These are phyloP conservation scores for Drosophila bocqueti DNA, from an alignment of 1,140 invertebrate species.

Conservation along the genomic window DNA sequence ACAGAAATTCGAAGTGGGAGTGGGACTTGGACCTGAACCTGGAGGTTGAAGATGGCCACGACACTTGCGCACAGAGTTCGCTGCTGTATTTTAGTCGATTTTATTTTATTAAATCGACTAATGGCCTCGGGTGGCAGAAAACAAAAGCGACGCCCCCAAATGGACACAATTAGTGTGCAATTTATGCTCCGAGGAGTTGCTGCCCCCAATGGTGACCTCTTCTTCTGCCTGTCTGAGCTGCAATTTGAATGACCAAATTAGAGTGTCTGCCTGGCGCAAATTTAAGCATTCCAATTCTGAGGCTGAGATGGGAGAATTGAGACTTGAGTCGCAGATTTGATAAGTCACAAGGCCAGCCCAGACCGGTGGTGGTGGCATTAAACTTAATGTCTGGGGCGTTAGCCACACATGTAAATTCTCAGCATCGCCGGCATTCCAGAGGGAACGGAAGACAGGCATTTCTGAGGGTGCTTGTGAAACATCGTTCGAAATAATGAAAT, in stretches of 20 bases:
- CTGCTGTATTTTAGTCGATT: conserved; percentile 59
- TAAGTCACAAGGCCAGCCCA: conserved; percentile 36
- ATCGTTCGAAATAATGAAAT: conserved; percentile 8
- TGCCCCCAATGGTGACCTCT: conserved; percentile 60
- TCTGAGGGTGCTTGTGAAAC: conserved; percentile 25
- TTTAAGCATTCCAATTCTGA: conserved; percentile 60
- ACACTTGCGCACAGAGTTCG: conserved; percentile 67
- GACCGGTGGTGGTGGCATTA: conserved; percentile 45
- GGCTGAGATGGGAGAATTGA: conserved; percentile 5
- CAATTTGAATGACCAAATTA: conserved; percentile 77
- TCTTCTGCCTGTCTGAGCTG: conserved; percentile 47
- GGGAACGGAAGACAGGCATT: not conserved
- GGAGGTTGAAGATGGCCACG: conserved; percentile 46
- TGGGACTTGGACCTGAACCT: not conserved
- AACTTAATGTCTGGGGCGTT: conserved; percentile 66
- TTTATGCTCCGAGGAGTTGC: conserved; percentile 69
- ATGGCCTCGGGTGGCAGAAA: conserved; percentile 35
- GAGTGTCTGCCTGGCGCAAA: conserved; percentile 47
- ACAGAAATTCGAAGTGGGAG: conserved; percentile 15
- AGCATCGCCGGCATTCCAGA: conserved; percentile 14
- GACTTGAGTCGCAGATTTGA: conserved; percentile 53
- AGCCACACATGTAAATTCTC: conserved; percentile 70
- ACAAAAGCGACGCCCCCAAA: conserved; percentile 55
- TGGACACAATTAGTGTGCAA: conserved; percentile 81
- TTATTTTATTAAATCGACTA: conserved; percentile 64